Conservation (phyloP, 1,140 invertebrate species). For the Macrosteles quadrilineatus region DNA sequence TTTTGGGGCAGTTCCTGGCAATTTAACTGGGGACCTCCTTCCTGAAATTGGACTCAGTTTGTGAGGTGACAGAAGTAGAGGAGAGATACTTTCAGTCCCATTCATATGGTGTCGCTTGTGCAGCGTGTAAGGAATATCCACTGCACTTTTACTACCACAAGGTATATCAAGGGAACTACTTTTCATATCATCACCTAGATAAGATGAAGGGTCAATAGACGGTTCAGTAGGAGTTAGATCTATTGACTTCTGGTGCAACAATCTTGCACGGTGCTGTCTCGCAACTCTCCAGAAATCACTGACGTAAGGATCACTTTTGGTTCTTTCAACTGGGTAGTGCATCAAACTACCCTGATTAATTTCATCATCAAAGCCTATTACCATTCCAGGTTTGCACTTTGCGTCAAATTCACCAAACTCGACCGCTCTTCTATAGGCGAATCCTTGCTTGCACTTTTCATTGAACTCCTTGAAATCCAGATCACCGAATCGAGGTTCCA, state of each 20-base stretch:
- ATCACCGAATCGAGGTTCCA: conserved; percentile 43
- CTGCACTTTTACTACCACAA: conserved; percentile 53
- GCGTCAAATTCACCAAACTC: conserved; percentile 54
- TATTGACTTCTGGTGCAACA: conserved; percentile 87
- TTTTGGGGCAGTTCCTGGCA: conserved; percentile 52
- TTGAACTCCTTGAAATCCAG: conserved; percentile 46
- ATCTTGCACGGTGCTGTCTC: conserved; percentile 38
- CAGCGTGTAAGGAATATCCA: conserved; percentile 79
- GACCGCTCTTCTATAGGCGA: conserved; percentile 35
- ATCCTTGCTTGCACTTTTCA: conserved; percentile 45
- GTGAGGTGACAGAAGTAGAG: conserved; percentile 15
- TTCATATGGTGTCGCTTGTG: conserved; percentile 83
- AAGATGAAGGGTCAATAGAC: conserved; percentile 23
- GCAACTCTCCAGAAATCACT: conserved; percentile 42
- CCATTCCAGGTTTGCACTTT: conserved; percentile 52
- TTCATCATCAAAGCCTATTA: conserved; percentile 50
- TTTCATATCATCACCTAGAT: conserved; percentile 1
- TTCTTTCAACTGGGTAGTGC: conserved; percentile 63
- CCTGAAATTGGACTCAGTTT: conserved; percentile 32
- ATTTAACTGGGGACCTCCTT: conserved; percentile 32
- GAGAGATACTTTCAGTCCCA: conserved; percentile 56
- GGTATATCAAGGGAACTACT: conserved; percentile 26
- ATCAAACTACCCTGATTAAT: conserved; percentile 58
- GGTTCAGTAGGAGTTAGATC: conserved; percentile 75
- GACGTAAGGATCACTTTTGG: conserved; percentile 78